Evolutionary conservation across 92 coral and sea anemone species (phyloP).

Genomic region (Anthopleura xanthogrammica): DNA sequence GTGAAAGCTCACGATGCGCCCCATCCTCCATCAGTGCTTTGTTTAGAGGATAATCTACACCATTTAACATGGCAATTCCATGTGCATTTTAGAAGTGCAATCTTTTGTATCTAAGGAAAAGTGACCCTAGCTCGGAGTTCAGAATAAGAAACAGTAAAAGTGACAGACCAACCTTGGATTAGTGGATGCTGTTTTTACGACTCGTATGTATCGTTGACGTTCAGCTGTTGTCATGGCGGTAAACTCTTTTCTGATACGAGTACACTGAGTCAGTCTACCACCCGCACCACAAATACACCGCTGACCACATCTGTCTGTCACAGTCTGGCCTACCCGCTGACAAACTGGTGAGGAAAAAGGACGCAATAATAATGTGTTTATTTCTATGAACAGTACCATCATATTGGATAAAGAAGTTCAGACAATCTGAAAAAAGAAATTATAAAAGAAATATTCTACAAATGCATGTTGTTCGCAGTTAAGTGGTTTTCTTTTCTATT

Average conservation of each 20-base stretch:
- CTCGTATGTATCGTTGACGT: conserved; percentile 36
- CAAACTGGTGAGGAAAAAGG: neutral
- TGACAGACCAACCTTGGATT: conserved; percentile 28
- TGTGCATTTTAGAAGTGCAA: too few relatives aligned
- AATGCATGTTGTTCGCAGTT: too few relatives aligned
- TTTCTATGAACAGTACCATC: too few relatives aligned
- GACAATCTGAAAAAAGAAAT: too few relatives aligned
- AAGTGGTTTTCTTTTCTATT: too few relatives aligned
- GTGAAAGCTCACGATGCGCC: too few relatives aligned
- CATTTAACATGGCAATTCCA: too few relatives aligned
- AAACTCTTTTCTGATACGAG: conserved; percentile 63
- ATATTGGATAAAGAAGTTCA: too few relatives aligned
- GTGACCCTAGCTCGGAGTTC: neutral
- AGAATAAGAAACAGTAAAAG: neutral
- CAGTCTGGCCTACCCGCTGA: conserved; percentile 14
- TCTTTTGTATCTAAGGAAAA: neutral
- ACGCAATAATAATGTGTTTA: too few relatives aligned
- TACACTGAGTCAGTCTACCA: conserved; percentile 29
- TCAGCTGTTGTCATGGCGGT: conserved; percentile 41
- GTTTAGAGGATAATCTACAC: too few relatives aligned
- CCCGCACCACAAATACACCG: conserved; percentile 57
- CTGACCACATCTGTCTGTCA: conserved; percentile 68
- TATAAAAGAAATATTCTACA: too few relatives aligned
- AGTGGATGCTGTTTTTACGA: conserved; percentile 61
- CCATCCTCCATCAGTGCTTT: too few relatives aligned